phyloP scores from a whole-genome alignment of 2,113 vertebrate genomes.

The Indri indri region DNA sequence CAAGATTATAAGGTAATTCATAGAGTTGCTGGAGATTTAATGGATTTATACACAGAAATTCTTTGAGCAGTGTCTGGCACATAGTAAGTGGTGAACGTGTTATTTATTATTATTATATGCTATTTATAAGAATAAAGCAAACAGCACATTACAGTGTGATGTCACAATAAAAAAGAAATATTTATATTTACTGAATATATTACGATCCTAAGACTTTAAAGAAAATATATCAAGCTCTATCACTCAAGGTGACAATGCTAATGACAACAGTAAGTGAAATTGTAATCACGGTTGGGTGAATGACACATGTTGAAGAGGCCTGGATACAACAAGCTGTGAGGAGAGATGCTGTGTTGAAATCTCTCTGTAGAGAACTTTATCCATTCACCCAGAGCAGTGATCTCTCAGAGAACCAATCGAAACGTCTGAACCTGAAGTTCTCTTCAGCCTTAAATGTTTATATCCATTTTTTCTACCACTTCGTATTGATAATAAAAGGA shows the following conservation, averaged over 20 bases:
- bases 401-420: not conserved
- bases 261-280: not conserved
- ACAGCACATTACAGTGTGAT: not conserved
- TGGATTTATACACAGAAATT: not conserved
- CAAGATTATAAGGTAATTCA: not conserved
- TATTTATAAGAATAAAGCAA: conserved; percentile 17
- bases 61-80: not conserved
- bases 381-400: not conserved
- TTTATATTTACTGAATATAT: not conserved
- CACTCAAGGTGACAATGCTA: not conserved
- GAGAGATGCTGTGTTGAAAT: not conserved
- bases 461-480: not conserved
- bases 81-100: not conserved
- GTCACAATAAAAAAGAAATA: not conserved
- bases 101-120: not conserved
- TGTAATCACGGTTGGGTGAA: not conserved
- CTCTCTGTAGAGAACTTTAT: not conserved
- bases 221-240: not conserved
- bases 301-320: not conserved
- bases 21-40: not conserved
- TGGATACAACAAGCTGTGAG: not conserved
- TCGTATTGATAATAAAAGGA: not conserved
- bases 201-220: not conserved
- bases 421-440: not conserved
- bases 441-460: not conserved